phyloP scores from a whole-genome alignment of 2,888 invertebrate species.

The Chromoteleia sp. region DNA sequence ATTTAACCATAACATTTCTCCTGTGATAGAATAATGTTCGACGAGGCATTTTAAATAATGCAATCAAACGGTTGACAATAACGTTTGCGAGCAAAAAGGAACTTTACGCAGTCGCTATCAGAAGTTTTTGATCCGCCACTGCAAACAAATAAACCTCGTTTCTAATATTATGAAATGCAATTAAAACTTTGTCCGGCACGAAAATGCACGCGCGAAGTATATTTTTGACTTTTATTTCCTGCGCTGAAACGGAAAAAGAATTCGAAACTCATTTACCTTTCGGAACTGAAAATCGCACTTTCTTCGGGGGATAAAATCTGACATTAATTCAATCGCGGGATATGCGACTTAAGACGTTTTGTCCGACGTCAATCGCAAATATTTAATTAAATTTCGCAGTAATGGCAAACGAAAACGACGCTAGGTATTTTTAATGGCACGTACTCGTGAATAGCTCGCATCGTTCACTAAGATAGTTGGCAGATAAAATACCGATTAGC shows the following conservation, averaged over 20 bases:
- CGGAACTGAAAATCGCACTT: constrained; percentile 30
- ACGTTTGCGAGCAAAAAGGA: constrained; percentile 3
- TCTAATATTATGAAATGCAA: constrained; percentile 40
- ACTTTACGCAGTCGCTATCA: constrained; percentile 7
- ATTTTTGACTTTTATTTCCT: constrained; percentile 39
- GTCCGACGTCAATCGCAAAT: constrained; percentile 41
- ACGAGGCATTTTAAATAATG: constrained; percentile 15
- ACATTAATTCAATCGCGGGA: constrained; percentile 42
- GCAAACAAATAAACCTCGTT: constrained; percentile 45
- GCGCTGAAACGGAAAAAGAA: constrained; percentile 29
- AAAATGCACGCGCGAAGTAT: constrained; percentile 28
- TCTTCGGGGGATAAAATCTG: constrained; percentile 32
- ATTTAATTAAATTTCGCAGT: constrained; percentile 61
- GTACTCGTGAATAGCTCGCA: constrained; percentile 63
- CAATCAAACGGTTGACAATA: constrained; percentile 14
- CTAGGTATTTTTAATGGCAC: constrained; percentile 62
- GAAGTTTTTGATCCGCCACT: constrained; percentile 11
- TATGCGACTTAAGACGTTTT: constrained; percentile 55
- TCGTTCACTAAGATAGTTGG: constrained; percentile 67
- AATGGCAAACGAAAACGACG: constrained; percentile 48
- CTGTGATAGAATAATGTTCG: constrained; percentile 15
- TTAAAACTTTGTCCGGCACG: constrained; percentile 41
- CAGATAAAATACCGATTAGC: constrained; percentile 69
- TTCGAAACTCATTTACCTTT: constrained; percentile 46
- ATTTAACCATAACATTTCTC: not conserved